Conservation (phyloP, 1,140 invertebrate genomes). For the Euwallacea similis region DNA sequence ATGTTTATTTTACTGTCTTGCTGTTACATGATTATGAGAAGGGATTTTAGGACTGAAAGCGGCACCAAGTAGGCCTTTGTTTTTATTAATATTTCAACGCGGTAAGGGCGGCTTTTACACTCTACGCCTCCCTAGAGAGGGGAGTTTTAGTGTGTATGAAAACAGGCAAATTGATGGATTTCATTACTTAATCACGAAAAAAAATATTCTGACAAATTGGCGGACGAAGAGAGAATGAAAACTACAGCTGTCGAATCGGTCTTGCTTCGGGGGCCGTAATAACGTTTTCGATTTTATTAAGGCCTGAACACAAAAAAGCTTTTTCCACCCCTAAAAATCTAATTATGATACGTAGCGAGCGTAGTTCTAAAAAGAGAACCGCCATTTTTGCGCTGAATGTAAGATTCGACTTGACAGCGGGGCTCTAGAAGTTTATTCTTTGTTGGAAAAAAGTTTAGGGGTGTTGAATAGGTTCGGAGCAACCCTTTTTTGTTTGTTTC, state of each 20-base stretch:
- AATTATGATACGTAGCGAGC: slow-evolving; percentile 10
- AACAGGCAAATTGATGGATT: no score
- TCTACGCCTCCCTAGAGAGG: not conserved
- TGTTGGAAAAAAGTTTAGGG: no score
- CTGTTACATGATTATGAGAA: slow-evolving; percentile 45
- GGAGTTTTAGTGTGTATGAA: not conserved
- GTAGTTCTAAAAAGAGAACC: not conserved
- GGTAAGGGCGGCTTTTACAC: not conserved
- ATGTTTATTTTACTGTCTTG: slow-evolving; percentile 45
- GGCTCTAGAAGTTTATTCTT: no score
- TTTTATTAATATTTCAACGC: not conserved
- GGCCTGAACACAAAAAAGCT: slow-evolving; percentile 9
- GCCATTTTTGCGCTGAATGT: not conserved
- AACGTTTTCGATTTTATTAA: slow-evolving; percentile 18
- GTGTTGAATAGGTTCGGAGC: no score
- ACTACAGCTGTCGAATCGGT: slow-evolving; percentile 5
- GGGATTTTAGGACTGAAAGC: slow-evolving; percentile 35
- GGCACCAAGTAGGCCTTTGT: slow-evolving; percentile 7
- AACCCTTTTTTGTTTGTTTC: no score
- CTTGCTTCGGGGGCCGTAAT: slow-evolving; percentile 1
- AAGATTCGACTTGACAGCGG: slow-evolving; percentile 1
- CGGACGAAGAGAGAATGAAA: not conserved
- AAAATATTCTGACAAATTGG: no score
- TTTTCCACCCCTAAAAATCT: not conserved
- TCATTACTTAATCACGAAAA: no score